Evolutionary conservation across 2,888 invertebrate genomes (phyloP).

Genomic region (Allophyes oxyacanthae): DNA sequence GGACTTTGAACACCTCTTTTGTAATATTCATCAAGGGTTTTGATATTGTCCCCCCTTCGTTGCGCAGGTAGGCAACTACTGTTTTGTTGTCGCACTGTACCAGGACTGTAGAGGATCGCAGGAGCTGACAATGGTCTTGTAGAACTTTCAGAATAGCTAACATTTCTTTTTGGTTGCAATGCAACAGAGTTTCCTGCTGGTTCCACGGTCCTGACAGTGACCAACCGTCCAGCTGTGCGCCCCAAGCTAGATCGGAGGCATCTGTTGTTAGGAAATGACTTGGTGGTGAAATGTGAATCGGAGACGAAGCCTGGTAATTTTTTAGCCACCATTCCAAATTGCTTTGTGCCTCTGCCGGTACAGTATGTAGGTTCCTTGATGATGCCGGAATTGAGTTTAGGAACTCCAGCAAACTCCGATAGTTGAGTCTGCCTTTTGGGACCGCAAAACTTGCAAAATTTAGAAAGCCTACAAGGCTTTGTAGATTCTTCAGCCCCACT

Average conservation of each 20-base stretch:
- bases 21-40: constrained; percentile 39
- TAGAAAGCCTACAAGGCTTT: background rate
- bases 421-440: background rate
- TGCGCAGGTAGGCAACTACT: constrained; percentile 48
- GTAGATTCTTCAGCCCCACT: background rate
- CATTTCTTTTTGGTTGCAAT: constrained; percentile 53
- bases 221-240: constrained; percentile 46
- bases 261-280: constrained; percentile 42
- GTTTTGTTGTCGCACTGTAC: constrained; percentile 58
- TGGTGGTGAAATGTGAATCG: constrained; percentile 36
- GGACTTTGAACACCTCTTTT: background rate
- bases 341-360: background rate
- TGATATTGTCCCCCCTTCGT: constrained; percentile 61
- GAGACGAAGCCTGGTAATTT: constrained; percentile 35
- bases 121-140: constrained; percentile 8
- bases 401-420: constrained; percentile 17
- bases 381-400: constrained; percentile 20
- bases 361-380: background rate
- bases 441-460: constrained; percentile 6
- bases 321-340: constrained; percentile 46
- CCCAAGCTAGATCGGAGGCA: constrained; percentile 50
- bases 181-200: constrained; percentile 21
- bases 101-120: constrained; percentile 13
- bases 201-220: constrained; percentile 37
- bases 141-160: constrained; percentile 35